phyloP scores from a whole-genome alignment of 1,140 invertebrate species.

The Micrasema longulum region DNA sequence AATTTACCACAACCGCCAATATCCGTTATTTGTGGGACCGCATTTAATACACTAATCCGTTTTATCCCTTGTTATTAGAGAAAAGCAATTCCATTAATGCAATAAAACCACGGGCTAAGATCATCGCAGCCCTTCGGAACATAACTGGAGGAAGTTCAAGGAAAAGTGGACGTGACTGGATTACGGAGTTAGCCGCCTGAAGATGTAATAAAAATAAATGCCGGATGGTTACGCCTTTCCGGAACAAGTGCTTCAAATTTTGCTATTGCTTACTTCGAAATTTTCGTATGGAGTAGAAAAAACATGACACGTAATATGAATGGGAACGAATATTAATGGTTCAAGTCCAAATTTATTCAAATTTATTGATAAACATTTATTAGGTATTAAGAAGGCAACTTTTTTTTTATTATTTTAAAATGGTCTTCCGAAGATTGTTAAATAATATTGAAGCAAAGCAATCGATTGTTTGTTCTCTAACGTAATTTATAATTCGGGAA shows the following conservation, averaged over 20 bases:
- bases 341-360: no score
- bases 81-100: constrained; percentile 39
- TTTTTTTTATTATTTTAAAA: no score
- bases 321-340: no score
- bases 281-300: no score
- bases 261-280: constrained; percentile 13
- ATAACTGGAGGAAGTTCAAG: background rate
- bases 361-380: no score
- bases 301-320: no score
- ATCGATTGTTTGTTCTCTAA: no score
- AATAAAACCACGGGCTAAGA: constrained; percentile 15
- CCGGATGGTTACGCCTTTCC: constrained; percentile 17
- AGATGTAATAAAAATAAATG: constrained; percentile 34
- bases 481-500: no score
- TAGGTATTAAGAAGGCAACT: no score
- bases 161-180: constrained; percentile 20
- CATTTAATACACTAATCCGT: constrained; percentile 37
- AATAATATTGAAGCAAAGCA: no score
- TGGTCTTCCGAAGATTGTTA: no score
- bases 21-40: constrained; percentile 28
- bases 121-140: constrained; percentile 25
- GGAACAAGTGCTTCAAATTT: constrained; percentile 20
- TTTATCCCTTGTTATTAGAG: constrained; percentile 34
- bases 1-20: constrained; percentile 12
- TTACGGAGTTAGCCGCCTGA: constrained; percentile 15